A percentile compares a stretch with the other conserved stretches of the same genome.
Evolutionary conservation across 2,797 vertebrate genomes (phyloP).

Genomic region (Chrysocyon brachyurus): DNA sequence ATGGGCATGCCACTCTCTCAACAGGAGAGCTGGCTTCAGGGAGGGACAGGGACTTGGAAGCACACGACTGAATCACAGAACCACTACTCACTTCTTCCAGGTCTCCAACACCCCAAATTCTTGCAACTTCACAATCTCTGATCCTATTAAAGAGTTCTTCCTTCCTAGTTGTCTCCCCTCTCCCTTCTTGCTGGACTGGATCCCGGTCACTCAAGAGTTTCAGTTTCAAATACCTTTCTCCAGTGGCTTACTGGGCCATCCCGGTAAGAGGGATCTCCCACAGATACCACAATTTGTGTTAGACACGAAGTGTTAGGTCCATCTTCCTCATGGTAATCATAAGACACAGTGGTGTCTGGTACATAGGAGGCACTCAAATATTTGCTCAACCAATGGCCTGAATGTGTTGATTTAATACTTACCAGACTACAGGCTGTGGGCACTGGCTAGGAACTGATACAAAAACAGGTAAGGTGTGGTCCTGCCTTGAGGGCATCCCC

Average conservation of each 20-base stretch:
- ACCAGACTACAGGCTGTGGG: conserved; percentile 10
- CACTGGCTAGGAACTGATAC: neutral
- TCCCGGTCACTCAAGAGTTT: neutral
- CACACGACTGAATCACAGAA: neutral
- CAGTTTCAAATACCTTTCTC: neutral
- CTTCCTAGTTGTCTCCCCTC: neutral
- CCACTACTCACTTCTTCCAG: neutral
- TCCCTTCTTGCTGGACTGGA: neutral
- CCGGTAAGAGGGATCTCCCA: neutral
- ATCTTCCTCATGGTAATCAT: neutral
- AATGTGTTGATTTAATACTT: conserved; percentile 55
- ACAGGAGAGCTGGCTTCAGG: neutral
- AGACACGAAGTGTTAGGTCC: neutral
- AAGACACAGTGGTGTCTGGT: neutral
- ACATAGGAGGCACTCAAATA: conserved; percentile 29
- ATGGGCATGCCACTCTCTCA: neutral
- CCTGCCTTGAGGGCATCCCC: neutral
- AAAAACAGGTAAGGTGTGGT: conserved; percentile 17
- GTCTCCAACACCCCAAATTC: neutral
- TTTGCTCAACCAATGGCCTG: conserved; percentile 30
- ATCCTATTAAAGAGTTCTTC: neutral
- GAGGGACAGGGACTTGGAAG: neutral
- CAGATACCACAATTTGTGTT: neutral
- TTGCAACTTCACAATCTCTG: neutral
- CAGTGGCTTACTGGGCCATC: neutral